Percentiles rank a stretch among this genome's conserved stretches.
These are phyloP conservation scores for Volucella inflata DNA, from an alignment of 2,888 invertebrate genomes.

Conservation along the genomic window DNA sequence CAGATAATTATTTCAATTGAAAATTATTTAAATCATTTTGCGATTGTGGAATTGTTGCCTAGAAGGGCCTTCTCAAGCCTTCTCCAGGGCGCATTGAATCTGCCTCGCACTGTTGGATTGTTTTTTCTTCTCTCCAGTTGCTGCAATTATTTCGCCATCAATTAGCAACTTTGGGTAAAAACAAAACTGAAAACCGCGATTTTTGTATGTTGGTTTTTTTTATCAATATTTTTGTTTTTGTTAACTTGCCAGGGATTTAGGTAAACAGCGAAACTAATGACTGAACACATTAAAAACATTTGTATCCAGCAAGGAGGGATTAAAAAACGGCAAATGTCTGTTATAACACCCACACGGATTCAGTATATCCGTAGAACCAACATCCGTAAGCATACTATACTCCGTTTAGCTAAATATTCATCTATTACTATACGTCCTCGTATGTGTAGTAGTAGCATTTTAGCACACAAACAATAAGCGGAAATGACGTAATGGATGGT, in stretches of 20 bases:
- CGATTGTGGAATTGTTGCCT: no score
- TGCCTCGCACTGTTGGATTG: no score
- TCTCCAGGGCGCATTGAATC: no score
- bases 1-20: no score
- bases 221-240: background rate
- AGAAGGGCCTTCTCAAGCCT: no score
- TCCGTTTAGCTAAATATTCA: no score
- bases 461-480: constrained; percentile 29
- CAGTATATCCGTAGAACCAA: background rate
- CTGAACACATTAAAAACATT: constrained; percentile 41
- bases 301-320: background rate
- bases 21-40: no score
- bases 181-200: background rate
- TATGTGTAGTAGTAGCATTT: constrained; percentile 11
- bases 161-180: background rate
- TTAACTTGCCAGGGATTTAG: constrained; percentile 2
- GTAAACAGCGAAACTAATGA: constrained; percentile 45
- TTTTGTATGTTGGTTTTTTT: background rate
- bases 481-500: constrained; percentile 21
- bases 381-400: constrained; percentile 13
- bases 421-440: background rate
- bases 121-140: background rate
- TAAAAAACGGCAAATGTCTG: constrained; percentile 20
- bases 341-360: constrained; percentile 27
- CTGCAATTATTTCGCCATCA: constrained; percentile 43